A percentile compares a stretch with the other conserved stretches of the same genome.
Conservation (phyloP, 2,888 invertebrate genomes). For the Phania funesta region DNA sequence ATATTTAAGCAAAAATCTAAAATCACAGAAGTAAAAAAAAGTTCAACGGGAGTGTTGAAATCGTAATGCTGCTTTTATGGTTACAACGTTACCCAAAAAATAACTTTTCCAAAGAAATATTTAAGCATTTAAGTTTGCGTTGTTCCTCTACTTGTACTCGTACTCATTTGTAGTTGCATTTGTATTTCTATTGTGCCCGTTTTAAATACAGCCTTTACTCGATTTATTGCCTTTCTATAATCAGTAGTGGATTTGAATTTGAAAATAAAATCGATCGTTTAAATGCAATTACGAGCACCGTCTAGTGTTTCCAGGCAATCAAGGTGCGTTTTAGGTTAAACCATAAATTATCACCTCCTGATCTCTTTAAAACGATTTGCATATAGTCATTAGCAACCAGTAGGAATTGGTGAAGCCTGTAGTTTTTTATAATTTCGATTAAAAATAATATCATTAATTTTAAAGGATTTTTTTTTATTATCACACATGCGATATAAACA, state of each 20-base stretch:
- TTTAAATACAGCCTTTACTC: neutral
- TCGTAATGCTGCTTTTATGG: conserved; percentile 40
- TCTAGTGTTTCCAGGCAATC: conserved; percentile 33
- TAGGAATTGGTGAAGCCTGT: neutral
- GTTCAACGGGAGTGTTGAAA: conserved; percentile 66
- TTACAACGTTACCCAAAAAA: conserved; percentile 12
- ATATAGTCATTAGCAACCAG: conserved; percentile 39
- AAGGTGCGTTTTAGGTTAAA: conserved; percentile 67
- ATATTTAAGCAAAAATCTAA: conserved; percentile 18
- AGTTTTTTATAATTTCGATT: neutral
- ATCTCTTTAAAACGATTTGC: conserved; percentile 69
- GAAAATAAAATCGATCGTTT: conserved; percentile 32
- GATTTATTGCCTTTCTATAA: neutral
- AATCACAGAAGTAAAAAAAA: conserved; percentile 35
- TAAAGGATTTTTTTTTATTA: conserved; percentile 12
- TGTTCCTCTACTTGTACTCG: neutral
- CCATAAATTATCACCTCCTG: conserved; percentile 72
- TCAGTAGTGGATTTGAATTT: conserved; percentile 33
- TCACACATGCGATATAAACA: neutral
- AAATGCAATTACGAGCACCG: conserved; percentile 28
- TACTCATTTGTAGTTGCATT: conserved; percentile 13
- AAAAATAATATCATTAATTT: neutral
- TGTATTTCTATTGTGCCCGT: conserved; percentile 4
- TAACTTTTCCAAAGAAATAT: neutral
- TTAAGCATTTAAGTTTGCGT: conserved; percentile 3